Conservation (phyloP, 1,140 invertebrate genomes). For the Atta colombica region DNA sequence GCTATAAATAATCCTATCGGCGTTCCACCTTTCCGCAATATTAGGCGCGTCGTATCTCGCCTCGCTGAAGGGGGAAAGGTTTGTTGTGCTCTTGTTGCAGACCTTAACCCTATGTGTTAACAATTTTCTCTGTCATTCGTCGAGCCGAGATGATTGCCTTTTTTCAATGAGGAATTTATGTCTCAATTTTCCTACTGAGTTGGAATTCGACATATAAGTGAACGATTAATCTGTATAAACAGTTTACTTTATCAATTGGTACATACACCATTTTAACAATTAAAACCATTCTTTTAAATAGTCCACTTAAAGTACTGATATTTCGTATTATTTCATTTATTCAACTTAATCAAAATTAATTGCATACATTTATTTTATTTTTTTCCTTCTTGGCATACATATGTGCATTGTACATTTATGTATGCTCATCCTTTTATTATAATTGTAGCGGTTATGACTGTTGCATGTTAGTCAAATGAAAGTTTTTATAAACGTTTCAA, state of each 20-base stretch:
- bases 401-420: not conserved
- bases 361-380: not conserved
- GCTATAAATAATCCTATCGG: conserved; percentile 68
- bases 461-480: not conserved
- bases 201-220: not conserved
- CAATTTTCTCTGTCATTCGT: conserved; percentile 36
- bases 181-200: not conserved
- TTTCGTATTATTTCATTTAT: not conserved
- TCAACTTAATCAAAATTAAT: not conserved
- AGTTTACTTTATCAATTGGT: not conserved
- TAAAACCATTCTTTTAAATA: not conserved
- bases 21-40: conserved; percentile 50
- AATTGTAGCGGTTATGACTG: not conserved
- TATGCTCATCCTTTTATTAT: not conserved
- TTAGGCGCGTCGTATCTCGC: conserved; percentile 44
- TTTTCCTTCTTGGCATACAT: not conserved
- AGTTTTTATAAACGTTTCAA: not conserved
- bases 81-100: conserved; percentile 49
- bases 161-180: not conserved
- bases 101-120: conserved; percentile 48
- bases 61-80: conserved; percentile 36
- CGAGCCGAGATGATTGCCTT: not conserved
- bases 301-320: not conserved
- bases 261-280: not conserved
- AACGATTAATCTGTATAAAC: not conserved